Evolutionary conservation across 2,888 invertebrate species (phyloP).

Genomic region (Lithophane ornitopus): DNA sequence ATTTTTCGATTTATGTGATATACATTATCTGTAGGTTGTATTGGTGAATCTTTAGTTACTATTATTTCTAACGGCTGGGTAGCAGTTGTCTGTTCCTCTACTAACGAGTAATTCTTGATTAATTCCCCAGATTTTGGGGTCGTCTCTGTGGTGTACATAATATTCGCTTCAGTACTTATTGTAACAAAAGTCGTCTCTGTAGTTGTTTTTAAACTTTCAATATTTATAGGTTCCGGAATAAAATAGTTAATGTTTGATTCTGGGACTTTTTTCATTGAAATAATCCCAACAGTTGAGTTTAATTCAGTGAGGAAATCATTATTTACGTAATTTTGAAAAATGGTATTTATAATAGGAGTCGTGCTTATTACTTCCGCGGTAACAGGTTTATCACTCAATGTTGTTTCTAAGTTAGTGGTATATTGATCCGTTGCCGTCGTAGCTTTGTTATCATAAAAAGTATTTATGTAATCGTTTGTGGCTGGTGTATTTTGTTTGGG

Average conservation of each 20-base stretch:
- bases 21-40: conserved; percentile 9
- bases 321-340: not conserved
- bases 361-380: conserved; percentile 7
- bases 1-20: conserved; percentile 25
- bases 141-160: not conserved
- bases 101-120: conserved; percentile 2
- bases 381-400: not conserved
- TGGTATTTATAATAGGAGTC: not conserved
- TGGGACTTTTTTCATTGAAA: not conserved
- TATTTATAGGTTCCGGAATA: not conserved
- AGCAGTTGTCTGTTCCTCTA: conserved; percentile 1
- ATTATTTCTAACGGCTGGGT: conserved; percentile 13
- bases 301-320: not conserved
- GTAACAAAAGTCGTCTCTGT: not conserved
- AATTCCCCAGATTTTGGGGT: not conserved
- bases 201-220: not conserved
- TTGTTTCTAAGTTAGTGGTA: conserved; percentile 8
- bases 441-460: not conserved
- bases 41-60: conserved; percentile 16
- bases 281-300: not conserved
- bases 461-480: conserved; percentile 16
- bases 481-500: not conserved
- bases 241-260: not conserved
- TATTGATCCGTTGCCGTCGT: not conserved
- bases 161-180: not conserved